Percentiles rank a stretch among this genome's conserved stretches.
These are phyloP conservation scores for Urosaurus nigricauda DNA, from an alignment of 2,797 vertebrate species.

Conservation along the genomic window DNA sequence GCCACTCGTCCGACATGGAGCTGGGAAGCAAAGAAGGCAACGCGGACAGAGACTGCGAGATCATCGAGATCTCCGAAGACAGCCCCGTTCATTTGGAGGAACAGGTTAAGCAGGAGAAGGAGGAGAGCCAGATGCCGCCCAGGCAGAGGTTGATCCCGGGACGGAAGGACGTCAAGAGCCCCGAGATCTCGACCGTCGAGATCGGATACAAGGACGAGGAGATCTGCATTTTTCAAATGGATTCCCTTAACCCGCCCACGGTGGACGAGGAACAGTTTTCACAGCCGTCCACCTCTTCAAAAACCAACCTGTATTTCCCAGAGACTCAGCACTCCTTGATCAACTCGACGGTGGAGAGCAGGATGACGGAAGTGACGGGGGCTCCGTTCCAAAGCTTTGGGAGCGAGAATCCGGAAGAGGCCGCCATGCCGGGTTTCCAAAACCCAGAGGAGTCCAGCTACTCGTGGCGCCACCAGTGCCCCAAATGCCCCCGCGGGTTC, in stretches of 20 bases:
- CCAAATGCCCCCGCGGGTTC: slow-evolving; percentile 82
- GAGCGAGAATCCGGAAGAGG: slow-evolving; percentile 73
- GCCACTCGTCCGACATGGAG: slow-evolving; percentile 75
- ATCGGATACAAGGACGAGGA: slow-evolving; percentile 81
- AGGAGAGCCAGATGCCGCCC: slow-evolving; percentile 3
- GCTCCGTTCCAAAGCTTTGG: slow-evolving; percentile 74
- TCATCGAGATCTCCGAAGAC: slow-evolving; percentile 84
- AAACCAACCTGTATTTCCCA: slow-evolving; percentile 79
- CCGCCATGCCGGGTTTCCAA: slow-evolving; percentile 68
- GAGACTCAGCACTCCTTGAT: slow-evolving; percentile 85
- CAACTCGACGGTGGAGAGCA: slow-evolving; percentile 84
- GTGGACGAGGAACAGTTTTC: slow-evolving; percentile 78
- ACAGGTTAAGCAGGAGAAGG: slow-evolving; percentile 77
- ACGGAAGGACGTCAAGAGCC: slow-evolving; percentile 72
- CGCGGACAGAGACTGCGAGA: slow-evolving; percentile 81
- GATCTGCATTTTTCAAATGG: slow-evolving; percentile 83
- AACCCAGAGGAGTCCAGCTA: slow-evolving; percentile 73
- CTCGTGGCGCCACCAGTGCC: slow-evolving; percentile 82
- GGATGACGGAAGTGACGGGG: slow-evolving; percentile 75
- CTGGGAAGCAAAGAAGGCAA: slow-evolving; percentile 67
- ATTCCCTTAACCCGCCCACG: slow-evolving; percentile 69
- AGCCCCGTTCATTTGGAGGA: slow-evolving; percentile 71
- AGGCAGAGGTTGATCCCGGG: slow-evolving; percentile 65
- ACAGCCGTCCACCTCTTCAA: slow-evolving; percentile 83
- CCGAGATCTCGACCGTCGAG: slow-evolving; percentile 78